Evolutionary conservation across 92 coral and sea anemone genomes (phyloP), one percentile per base, ranked within the genome.

Genomic region (Montipora capitata): DNA sequence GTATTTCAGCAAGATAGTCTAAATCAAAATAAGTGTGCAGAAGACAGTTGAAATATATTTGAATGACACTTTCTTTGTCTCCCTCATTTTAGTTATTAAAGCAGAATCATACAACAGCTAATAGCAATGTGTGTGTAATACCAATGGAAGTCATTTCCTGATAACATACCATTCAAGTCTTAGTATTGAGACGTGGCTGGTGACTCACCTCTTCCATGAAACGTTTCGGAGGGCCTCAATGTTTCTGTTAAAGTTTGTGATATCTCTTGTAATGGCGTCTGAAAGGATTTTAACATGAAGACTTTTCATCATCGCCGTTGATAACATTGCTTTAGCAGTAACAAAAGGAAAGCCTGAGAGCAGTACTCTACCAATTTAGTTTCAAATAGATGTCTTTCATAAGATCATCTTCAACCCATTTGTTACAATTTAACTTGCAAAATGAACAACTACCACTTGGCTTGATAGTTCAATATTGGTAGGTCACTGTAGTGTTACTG

Each of bases 231-330:
- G 2, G 97, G 95, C 10, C 77, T 83, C 11, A 94, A 88, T 56
- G 94, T 72, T 20, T 72, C 87, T 44, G 85, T 89, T 18, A 94
- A 80, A 65, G 13, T 78, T 71, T 92, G 90, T 48, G 97, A 89
- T 66, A 94, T 92, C 72, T 94, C 95, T 56, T 89, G 88, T 40
- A 94, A 71, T 40, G 97, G 97, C 67, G 95, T 89, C 97, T 94
- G 74, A 39, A 52, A 73, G 4, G 10, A 18, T 11, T 9, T 5
- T 48, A 5, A 48, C 10, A 5, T 10, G 10, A 48, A 3, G 35
- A 27, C 35, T 27, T 27, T 27, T 27, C 2, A 27, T 27, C 35
- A 27, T 27, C 2, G 2, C 2, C 2, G 2, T 27, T 27, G 35
- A 27, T 27, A 27, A 27, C 2, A 27, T 27, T 27, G 35, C 35